phyloP scores from a whole-genome alignment of 2,797 vertebrate species.

The Arremon aurantiirostris region DNA sequence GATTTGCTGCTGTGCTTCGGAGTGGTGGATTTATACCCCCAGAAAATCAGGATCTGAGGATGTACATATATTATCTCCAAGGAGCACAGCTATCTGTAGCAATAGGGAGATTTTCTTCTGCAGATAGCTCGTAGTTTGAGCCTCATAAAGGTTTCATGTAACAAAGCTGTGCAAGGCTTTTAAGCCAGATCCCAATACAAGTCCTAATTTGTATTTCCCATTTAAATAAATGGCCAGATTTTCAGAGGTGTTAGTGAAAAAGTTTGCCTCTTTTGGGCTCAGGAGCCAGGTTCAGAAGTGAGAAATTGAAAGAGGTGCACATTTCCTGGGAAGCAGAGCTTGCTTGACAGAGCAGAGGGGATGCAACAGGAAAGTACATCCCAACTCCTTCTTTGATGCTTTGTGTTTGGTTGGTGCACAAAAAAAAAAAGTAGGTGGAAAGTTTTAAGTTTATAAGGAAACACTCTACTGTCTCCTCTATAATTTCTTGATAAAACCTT shows the following conservation, averaged over 20 bases:
- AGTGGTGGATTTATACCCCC: constrained; percentile 43
- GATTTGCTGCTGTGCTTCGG: constrained; percentile 27
- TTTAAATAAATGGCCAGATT: constrained; percentile 38
- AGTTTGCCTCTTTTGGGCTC: background rate
- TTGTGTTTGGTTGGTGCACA: background rate
- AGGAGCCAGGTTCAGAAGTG: background rate
- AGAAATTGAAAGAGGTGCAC: background rate
- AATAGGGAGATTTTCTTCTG: constrained; percentile 28
- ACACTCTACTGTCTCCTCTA: background rate
- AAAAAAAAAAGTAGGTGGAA: background rate
- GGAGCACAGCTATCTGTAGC: constrained; percentile 26
- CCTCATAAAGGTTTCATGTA: constrained; percentile 45
- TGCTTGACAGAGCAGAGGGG: background rate
- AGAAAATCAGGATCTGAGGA: constrained; percentile 46
- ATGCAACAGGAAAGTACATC: background rate
- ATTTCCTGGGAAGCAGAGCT: background rate
- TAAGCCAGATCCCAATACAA: background rate
- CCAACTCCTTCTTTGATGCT: background rate
- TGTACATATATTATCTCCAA: constrained; percentile 50
- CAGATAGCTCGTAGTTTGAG: background rate
- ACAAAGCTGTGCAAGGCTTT: background rate
- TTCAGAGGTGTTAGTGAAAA: background rate
- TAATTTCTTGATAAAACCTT: background rate
- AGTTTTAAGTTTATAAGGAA: background rate
- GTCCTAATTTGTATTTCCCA: constrained; percentile 23